Evolutionary conservation across 2,797 vertebrate species (phyloP).

Genomic region (Phoeniculus purpureus): DNA sequence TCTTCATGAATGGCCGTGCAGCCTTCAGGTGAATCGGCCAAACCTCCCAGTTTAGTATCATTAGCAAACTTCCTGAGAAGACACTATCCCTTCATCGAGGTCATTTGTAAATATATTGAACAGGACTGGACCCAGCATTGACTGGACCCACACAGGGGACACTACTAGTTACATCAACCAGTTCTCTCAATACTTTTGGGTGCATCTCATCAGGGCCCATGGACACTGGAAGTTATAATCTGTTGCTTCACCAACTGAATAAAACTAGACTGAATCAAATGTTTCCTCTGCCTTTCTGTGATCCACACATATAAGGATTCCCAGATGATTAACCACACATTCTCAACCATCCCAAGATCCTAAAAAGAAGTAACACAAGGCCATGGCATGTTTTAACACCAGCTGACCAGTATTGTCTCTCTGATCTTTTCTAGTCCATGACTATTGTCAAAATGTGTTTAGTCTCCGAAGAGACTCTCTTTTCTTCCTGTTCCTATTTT

Average conservation of each 20-base stretch:
- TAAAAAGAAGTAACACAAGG: neutral
- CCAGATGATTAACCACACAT: constrained; percentile 6
- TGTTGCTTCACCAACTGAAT: neutral
- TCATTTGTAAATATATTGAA: no score
- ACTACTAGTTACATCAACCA: no score
- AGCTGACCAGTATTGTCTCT: neutral
- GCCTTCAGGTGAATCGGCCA: no score
- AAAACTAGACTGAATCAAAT: constrained; percentile 6
- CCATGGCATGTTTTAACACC: neutral
- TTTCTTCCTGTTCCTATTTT: constrained; percentile 25
- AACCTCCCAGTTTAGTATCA: no score
- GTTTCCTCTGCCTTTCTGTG: neutral
- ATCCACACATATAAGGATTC: neutral
- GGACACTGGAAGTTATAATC: neutral
- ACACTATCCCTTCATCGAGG: no score
- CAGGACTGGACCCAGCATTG: no score
- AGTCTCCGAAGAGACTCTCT: neutral
- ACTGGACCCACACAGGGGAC: no score
- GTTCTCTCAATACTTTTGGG: no score
- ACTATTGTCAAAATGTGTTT: neutral
- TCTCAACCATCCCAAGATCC: neutral
- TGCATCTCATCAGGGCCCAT: no score
- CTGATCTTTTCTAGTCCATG: neutral
- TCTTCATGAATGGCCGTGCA: no score
- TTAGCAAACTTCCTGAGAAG: no score